Base-by-base conservation (phyloP, 2,113 vertebrate species). In the Oxyura jamaicensis region DNA sequence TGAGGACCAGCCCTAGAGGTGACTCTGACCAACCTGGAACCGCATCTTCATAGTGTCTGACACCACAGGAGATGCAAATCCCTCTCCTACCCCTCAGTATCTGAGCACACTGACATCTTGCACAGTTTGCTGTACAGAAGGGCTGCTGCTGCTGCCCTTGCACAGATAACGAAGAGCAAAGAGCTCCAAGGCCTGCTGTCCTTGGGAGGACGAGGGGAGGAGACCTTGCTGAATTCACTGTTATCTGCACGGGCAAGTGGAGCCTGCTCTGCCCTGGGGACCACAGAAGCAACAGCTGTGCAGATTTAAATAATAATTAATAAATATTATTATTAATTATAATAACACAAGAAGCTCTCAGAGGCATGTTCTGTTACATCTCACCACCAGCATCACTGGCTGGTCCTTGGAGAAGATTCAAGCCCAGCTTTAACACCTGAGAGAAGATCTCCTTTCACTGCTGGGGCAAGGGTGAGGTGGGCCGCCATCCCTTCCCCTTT, bases 351-450 rank as follows among this genome's bases (percentile, higher is more conserved):
- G 6, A n/a, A 39, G 11, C 25, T 63, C 79, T 80, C 25, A 69
- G 44, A 80, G 10, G 53, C 22, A 13, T 35, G 35, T 42, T 36
- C 53, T 46, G 28, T 74, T 63, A 25, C 20, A 39, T 44, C 16
- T 63, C 33, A 26, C 59, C 25, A 31, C 46, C 3, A 1, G 6
- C 12, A 46, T 21, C 42, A 62, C 25, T 0, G 0, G 18, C 18
- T 13, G 48, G 75, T 82, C 26, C 50, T 44, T 31, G 13, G 39
- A 67, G 39, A 31, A 66, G 39, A 35, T 29, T 8, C 14, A 39
- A 35, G 53, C 20, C 21, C 10, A 41, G 29, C 12, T 79, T 29
- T 74, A 77, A 80, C 3, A 15, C 31, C 55, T 6, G 28, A 55
- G 36, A 39, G 69, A 60, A 86, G 19, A 68, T 76, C 29, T 53